Base-by-base conservation (phyloP, 2,113 vertebrate genomes). In the Takifugu bimaculatus region DNA sequence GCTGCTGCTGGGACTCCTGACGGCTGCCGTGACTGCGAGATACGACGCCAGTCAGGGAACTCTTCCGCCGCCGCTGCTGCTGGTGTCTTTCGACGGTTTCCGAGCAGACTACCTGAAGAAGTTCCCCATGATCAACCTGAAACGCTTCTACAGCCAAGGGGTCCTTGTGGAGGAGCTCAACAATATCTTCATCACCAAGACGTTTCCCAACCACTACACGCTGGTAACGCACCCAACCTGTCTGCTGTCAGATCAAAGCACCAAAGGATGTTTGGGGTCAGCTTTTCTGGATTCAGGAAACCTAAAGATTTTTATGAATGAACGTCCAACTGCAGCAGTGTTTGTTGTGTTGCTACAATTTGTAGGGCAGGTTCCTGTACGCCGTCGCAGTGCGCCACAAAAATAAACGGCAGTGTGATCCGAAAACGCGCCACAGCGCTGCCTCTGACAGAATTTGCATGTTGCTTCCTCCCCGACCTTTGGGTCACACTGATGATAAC, bases 81-180 rank as follows among this genome's bases (percentile, higher is more conserved):
- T 99, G 0, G 93, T 98, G 50, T 99, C 97, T 0, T 98, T 99
- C 26, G 97, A 99, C 57, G 97, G 97, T 13, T 99, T 99, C 87
- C 88, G 96, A 62, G 95, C 95, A 1, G 96, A 98, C 75, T 99
- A 99, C 76, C 86, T 99, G 68, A 60, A 90, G 70, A 92, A 88
- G 57, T 96, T 93, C 61, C 70, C 90, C 26, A 91, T 97, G 71
- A 94, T 93, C 5, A 93, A 98, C 74, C 93, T 99, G 65, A 88
- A 87, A 77, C 88, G 77, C 56, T 82, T 93, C 45, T 94, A 96
- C 80, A 80, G 86, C 44, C 90, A 92, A 9, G 97, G 97, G 2
- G 90, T 97, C 45, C 86, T 95, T 51, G 96, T 99, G 29, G 92
- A 93, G 75, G 75, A 94, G 13, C 86, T 99, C 57, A 91, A 60